Conservation (phyloP, 2,113 vertebrate species). For the Uropsilus gracilis region DNA sequence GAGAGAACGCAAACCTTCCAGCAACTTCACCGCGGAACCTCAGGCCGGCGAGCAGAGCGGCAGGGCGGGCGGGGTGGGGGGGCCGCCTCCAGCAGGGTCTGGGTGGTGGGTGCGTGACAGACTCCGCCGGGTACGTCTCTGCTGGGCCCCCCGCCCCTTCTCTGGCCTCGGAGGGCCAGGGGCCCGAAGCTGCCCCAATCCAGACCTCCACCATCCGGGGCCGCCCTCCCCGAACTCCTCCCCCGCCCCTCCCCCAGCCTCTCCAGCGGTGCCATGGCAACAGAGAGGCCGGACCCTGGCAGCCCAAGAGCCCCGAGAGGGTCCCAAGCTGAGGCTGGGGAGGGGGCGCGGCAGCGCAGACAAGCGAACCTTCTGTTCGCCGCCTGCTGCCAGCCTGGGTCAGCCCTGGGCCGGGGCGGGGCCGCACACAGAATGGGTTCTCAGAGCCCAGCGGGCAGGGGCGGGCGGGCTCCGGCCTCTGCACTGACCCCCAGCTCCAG, state of each 20-base stretch:
- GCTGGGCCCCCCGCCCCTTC: neutral
- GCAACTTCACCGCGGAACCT: neutral
- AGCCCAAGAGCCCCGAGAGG: constrained; percentile 78
- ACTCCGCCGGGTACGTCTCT: neutral
- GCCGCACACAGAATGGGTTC: constrained; percentile 49
- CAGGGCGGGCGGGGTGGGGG: neutral
- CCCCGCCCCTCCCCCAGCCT: constrained; percentile 30
- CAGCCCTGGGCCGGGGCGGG: constrained; percentile 51
- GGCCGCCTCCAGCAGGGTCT: neutral
- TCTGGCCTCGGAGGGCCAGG: neutral
- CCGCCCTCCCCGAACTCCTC: neutral
- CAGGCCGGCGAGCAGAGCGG: neutral
- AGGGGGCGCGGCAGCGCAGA: constrained; percentile 43
- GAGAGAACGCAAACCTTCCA: neutral
- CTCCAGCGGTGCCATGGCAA: constrained; percentile 45
- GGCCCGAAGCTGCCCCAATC: constrained; percentile 1
- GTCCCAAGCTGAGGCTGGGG: constrained; percentile 65
- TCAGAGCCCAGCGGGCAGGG: constrained; percentile 75
- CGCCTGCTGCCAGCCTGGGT: constrained; percentile 50
- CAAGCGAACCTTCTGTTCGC: constrained; percentile 81
- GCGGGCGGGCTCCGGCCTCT: constrained; percentile 41
- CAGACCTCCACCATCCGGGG: neutral
- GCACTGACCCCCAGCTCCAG: constrained; percentile 48
- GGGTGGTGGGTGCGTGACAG: neutral
- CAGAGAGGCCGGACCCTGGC: constrained; percentile 73